Conservation (phyloP, 2,113 vertebrate species). For the Rana temporaria region DNA sequence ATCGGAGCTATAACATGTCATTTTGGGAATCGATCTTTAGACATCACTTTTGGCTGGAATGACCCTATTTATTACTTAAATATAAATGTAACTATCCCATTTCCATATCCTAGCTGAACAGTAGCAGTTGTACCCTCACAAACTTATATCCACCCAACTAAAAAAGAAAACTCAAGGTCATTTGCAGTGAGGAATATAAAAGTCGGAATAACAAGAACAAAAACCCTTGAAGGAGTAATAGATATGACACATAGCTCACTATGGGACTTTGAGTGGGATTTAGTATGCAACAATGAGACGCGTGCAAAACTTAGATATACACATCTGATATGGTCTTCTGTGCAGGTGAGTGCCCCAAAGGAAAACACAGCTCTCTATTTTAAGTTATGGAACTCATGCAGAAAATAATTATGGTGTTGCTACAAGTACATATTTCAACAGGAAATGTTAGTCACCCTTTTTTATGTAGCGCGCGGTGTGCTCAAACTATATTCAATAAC, state of each 20-base stretch:
- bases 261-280: not conserved
- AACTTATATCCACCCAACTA: not conserved
- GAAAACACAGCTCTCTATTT: not conserved
- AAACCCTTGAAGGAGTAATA: not conserved
- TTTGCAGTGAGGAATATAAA: not conserved
- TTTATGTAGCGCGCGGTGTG: not conserved
- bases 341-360: conserved; percentile 24
- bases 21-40: no score
- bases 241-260: not conserved
- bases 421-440: not conserved
- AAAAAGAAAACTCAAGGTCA: not conserved
- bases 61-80: no score
- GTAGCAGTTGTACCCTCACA: not conserved
- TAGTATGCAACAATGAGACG: not conserved
- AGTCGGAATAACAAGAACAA: not conserved
- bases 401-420: not conserved
- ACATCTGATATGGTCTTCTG: conserved; percentile 5
- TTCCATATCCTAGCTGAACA: no score
- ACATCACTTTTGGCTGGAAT: no score
- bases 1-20: no score
- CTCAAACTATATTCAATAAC: not conserved
- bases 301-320: conserved; percentile 8
- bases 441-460: conserved; percentile 9
- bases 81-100: no score
- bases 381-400: not conserved